These are phyloP conservation scores for Euproctis similis DNA, from an alignment of 2,888 invertebrate species.

Conservation along the genomic window DNA sequence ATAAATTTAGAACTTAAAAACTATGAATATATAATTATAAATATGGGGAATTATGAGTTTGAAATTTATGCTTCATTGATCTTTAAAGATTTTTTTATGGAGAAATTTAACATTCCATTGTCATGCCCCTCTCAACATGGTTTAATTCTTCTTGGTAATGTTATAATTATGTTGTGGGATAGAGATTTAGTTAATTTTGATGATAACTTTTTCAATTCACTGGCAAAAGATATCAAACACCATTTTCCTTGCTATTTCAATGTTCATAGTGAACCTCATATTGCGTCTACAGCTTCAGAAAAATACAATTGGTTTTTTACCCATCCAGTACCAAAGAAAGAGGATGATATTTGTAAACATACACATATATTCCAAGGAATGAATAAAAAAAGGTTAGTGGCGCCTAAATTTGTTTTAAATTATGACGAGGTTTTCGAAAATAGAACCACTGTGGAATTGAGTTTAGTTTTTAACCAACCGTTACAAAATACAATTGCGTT, in stretches of 20 bases:
- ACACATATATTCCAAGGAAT: constrained; percentile 5
- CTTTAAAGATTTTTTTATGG: constrained; percentile 37
- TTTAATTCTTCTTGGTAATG: constrained; percentile 18
- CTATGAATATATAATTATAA: constrained; percentile 39
- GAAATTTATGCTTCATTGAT: constrained; percentile 31
- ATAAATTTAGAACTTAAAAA: constrained; percentile 17
- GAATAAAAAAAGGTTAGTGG: constrained; percentile 34
- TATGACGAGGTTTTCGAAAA: constrained; percentile 42
- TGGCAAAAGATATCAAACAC: constrained; percentile 31
- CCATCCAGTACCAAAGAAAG: constrained; percentile 5
- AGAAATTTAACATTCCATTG: constrained; percentile 27
- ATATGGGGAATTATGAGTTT: constrained; percentile 16
- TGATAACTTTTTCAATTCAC: constrained; percentile 37
- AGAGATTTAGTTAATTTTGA: constrained; percentile 41
- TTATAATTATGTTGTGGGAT: constrained; percentile 43
- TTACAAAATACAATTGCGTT: constrained; percentile 31
- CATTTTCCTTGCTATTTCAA: constrained; percentile 33
- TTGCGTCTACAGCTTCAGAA: constrained; percentile 11
- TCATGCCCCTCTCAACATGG: neutral
- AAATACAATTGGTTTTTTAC: constrained; percentile 37
- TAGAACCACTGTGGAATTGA: constrained; percentile 32
- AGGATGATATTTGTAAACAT: neutral
- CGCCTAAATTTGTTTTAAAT: constrained; percentile 30
- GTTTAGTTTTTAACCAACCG: constrained; percentile 29
- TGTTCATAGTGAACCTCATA: constrained; percentile 7